A percentile compares a stretch with the other conserved stretches of the same genome.
phyloP scores from a whole-genome alignment of 2,888 invertebrate genomes.

The Odontomyia ornata region DNA sequence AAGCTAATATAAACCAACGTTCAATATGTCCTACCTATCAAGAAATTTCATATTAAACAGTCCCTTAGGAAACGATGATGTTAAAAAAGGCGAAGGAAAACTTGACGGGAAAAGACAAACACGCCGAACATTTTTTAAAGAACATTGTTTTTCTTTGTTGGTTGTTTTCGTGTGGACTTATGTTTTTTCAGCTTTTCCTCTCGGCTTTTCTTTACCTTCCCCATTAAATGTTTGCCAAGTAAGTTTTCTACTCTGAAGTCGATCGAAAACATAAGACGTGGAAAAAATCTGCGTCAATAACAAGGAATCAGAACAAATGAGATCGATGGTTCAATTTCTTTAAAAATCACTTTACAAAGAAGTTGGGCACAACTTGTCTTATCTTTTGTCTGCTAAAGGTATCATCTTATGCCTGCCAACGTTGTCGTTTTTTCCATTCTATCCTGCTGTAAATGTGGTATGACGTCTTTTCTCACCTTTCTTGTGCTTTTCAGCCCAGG shows the following conservation, averaged over 20 bases:
- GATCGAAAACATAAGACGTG: no score
- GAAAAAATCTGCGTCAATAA: slow-evolving; percentile 10
- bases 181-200: slow-evolving; percentile 17
- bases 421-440: not conserved
- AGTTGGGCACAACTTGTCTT: not conserved
- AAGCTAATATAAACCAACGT: not conserved
- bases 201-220: not conserved
- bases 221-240: no score
- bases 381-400: no score
- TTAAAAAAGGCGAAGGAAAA: not conserved
- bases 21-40: not conserved
- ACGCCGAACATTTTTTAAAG: slow-evolving; percentile 21
- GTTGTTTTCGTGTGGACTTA: slow-evolving; percentile 29
- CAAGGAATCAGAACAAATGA: not conserved
- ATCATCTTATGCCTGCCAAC: not conserved
- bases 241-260: no score
- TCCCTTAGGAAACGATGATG: slow-evolving; percentile 13
- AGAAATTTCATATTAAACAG: slow-evolving; percentile 30
- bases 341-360: slow-evolving; percentile 5
- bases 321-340: slow-evolving; percentile 38
- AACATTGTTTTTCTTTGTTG: slow-evolving; percentile 34
- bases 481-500: not conserved
- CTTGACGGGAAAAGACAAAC: slow-evolving; percentile 7
- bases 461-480: not conserved
- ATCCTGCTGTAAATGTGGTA: no score